phyloP scores from a whole-genome alignment of 2,113 vertebrate species.

The Holacanthus passer region DNA sequence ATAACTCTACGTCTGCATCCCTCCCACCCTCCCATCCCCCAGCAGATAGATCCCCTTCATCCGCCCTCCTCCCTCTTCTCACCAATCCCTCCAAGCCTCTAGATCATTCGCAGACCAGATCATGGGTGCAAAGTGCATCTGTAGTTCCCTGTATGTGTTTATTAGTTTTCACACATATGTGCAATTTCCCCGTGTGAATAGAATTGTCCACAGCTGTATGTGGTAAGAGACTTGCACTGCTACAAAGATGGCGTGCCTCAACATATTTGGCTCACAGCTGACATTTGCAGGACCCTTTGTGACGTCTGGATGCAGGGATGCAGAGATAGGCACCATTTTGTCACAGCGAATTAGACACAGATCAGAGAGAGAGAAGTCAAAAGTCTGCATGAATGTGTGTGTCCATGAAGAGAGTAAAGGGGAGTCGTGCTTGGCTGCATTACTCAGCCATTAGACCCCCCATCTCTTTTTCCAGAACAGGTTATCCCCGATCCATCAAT shows the following conservation, averaged over 20 bases:
- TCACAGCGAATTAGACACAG: slow-evolving; percentile 44
- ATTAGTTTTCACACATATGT: neutral
- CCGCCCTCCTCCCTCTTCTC: slow-evolving; percentile 25
- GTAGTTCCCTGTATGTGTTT: neutral
- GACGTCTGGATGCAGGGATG: slow-evolving; percentile 16
- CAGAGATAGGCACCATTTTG: slow-evolving; percentile 61
- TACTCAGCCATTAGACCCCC: slow-evolving; percentile 60
- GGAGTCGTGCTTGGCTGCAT: slow-evolving; percentile 48
- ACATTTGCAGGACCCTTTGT: slow-evolving; percentile 2
- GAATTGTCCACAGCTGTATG: neutral
- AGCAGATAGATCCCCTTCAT: slow-evolving; percentile 35
- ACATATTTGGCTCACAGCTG: slow-evolving; percentile 29
- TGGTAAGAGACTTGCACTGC: neutral
- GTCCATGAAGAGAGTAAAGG: neutral
- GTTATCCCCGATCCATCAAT: slow-evolving; percentile 62
- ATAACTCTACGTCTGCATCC: slow-evolving; percentile 19
- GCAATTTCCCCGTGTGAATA: neutral
- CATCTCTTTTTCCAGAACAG: slow-evolving; percentile 57
- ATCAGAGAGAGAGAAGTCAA: slow-evolving; percentile 25
- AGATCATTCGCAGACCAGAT: neutral
- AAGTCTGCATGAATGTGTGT: slow-evolving; percentile 19
- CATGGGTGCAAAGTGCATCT: neutral
- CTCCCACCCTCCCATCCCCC: slow-evolving; percentile 39
- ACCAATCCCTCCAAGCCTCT: slow-evolving; percentile 26
- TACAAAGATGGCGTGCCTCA: slow-evolving; percentile 18